Evolutionary conservation across 2,888 invertebrate genomes (phyloP), one percentile per base, ranked within the genome.

Genomic region (Phanerotoma sp.): DNA sequence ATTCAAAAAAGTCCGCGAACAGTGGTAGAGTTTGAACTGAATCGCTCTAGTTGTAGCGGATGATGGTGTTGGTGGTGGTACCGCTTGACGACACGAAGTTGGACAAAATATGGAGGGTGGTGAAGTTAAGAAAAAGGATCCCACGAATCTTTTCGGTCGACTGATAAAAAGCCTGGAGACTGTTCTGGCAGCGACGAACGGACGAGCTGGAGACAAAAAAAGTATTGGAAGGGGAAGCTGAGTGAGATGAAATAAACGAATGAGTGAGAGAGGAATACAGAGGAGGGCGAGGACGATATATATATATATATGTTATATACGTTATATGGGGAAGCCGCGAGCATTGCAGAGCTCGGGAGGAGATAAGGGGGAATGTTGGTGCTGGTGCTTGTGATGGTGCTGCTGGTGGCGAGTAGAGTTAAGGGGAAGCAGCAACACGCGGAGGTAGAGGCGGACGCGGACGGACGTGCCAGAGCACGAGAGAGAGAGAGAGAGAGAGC

Each of bases 111-210:
- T 25, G 25, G 25, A 25, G 25, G 25, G 25, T 25, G 25, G 7
- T 7, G 9, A 25, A 25, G 25, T 25, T 25, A 25, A 25, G 25
- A 25, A 25, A 25, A 18, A 16, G 20, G 11, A 38, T 38, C 64
- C 61, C 62, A 65, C 64, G 66, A 66, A 38, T 63, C 65, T 70
- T 71, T 68, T 70, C 62, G 68, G 65, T 65, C 61, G 65, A 65
- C 66, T 67, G 71, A 71, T 71, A 71, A 71, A 71, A 70, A 71
- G 63, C 63, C 63, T 61, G 64, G 63, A 66, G 65, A 66, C 64
- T n/a, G n/a, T n/a, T n/a, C n/a, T 67, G 61, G 61, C 61, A 63
- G 66, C 63, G 58, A 52, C 64, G 62, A 40, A 56, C 33, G 47
- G 49, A 54, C 30, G 45, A 28, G 38, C 16, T 44, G 32, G 42